A percentile compares a stretch with the other conserved stretches of the same genome.
Evolutionary conservation across 2,113 vertebrate genomes (phyloP).

Genomic region (Gasterosteus nipponicus): DNA sequence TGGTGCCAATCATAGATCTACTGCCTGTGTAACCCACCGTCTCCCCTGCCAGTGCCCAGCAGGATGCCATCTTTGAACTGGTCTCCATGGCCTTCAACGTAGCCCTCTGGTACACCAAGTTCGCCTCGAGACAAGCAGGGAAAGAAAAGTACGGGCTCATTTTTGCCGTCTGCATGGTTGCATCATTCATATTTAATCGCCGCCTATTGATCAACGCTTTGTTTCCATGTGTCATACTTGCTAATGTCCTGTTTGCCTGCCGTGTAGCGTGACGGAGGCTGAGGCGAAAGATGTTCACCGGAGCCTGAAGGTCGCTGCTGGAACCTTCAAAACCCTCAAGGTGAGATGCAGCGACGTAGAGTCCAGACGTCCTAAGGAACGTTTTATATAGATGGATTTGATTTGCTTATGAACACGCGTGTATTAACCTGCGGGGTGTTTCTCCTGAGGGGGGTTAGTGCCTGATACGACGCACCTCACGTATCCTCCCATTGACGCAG

Average conservation of each 20-base stretch:
- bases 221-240: not conserved
- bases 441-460: too few relatives aligned
- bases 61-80: conserved; percentile 96
- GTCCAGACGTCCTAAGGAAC: not conserved
- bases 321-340: conserved; percentile 96
- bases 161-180: not conserved
- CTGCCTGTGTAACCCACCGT: not conserved
- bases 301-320: conserved; percentile 93
- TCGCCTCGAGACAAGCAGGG: conserved; percentile 92
- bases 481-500: not conserved
- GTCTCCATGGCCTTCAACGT: conserved; percentile 96
- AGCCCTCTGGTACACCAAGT: conserved; percentile 96
- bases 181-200: not conserved
- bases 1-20: not conserved
- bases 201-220: not conserved
- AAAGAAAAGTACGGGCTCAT: conserved; percentile 89
- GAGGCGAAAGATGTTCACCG: conserved; percentile 98
- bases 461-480: not conserved
- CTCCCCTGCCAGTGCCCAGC: conserved; percentile 86
- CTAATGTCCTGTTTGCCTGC: conserved; percentile 8
- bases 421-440: too few relatives aligned
- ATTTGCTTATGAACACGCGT: not conserved
- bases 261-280: conserved; percentile 89
- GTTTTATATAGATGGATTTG: not conserved
- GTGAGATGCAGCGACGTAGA: conserved; percentile 70